phyloP scores from a whole-genome alignment of 2,113 vertebrate genomes.

The Albula glossodonta region DNA sequence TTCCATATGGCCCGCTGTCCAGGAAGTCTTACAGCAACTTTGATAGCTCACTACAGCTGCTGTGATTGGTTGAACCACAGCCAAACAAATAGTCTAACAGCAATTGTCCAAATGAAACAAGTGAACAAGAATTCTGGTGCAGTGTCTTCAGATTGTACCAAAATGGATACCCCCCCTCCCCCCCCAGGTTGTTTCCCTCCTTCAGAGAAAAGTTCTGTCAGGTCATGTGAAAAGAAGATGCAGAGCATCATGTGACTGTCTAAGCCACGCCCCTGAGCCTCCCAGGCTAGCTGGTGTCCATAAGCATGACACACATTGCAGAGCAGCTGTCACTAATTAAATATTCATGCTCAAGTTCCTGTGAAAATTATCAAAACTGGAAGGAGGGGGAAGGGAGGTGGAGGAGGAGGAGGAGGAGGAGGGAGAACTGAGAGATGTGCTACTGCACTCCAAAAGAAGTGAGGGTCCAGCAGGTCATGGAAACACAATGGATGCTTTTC shows the following conservation, averaged over 20 bases:
- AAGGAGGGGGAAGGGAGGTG: neutral
- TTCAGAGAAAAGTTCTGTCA: neutral
- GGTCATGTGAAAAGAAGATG: neutral
- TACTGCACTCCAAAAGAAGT: constrained; percentile 32
- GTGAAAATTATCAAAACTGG: constrained; percentile 49
- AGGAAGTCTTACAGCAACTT: neutral
- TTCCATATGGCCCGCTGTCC: neutral
- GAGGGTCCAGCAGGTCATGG: neutral
- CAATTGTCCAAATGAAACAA: neutral
- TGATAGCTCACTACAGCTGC: neutral
- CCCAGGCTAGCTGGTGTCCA: constrained; percentile 31
- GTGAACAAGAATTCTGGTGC: neutral
- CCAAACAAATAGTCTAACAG: no score
- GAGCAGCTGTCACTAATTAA: constrained; percentile 59
- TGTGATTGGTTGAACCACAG: constrained; percentile 1
- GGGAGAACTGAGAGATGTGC: constrained; percentile 31
- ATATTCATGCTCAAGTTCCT: constrained; percentile 61
- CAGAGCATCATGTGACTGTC: constrained; percentile 13
- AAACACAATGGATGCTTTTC: neutral
- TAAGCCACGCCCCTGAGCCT: neutral
- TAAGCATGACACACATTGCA: constrained; percentile 39
- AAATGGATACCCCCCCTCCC: neutral
- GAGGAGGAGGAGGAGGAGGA: constrained; percentile 22
- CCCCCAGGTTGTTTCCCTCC: neutral
- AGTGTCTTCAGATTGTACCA: neutral